These are phyloP conservation scores for Ptilodon capucinus DNA, from an alignment of 2,888 invertebrate species.

Conservation along the genomic window DNA sequence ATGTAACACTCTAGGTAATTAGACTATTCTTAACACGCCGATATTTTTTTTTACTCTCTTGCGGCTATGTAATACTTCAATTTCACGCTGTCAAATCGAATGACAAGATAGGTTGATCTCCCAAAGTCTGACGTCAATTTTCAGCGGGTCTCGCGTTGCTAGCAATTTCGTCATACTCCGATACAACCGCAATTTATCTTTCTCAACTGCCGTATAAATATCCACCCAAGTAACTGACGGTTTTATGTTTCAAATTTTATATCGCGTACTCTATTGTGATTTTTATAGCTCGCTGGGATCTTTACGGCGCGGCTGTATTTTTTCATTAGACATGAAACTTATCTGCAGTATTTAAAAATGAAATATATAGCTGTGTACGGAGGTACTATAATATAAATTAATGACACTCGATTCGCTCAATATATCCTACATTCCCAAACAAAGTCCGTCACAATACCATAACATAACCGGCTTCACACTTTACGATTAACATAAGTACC, in stretches of 20 bases:
- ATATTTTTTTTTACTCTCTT: conserved; percentile 23
- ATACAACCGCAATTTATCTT: conserved; percentile 47
- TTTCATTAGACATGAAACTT: conserved; percentile 4
- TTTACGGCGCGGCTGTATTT: conserved; percentile 28
- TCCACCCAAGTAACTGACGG: conserved; percentile 32
- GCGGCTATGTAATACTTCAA: conserved; percentile 36
- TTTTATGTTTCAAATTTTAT: conserved; percentile 52
- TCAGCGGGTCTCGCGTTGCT: conserved; percentile 39
- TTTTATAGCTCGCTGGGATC: conserved; percentile 33
- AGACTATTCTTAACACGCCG: not conserved
- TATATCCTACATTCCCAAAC: conserved; percentile 5
- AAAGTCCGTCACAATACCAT: no score
- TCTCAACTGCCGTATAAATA: conserved; percentile 31
- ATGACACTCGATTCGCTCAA: not conserved
- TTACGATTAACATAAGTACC: conserved; percentile 13
- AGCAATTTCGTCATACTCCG: conserved; percentile 47
- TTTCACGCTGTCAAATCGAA: conserved; percentile 58
- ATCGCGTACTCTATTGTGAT: conserved; percentile 41
- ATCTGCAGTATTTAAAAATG: not conserved
- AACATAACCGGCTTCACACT: conserved; percentile 4
- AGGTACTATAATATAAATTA: no score
- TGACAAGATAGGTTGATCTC: conserved; percentile 38
- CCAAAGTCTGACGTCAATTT: conserved; percentile 42
- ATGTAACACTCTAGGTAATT: not conserved
- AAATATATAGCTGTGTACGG: not conserved